These are phyloP conservation scores for Drosophila lini DNA, from an alignment of 1,140 invertebrate species.

Conservation along the genomic window DNA sequence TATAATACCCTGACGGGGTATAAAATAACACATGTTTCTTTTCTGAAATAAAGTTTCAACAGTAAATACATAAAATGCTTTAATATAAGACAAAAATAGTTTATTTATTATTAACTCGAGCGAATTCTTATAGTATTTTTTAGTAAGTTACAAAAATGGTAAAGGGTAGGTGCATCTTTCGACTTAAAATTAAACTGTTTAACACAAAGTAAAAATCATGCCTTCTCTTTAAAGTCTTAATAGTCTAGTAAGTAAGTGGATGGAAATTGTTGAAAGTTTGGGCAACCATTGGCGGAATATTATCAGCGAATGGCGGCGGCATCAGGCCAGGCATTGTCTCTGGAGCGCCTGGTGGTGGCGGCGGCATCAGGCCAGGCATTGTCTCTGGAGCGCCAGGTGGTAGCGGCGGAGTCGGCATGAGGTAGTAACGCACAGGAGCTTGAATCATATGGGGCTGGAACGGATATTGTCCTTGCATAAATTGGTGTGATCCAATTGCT, in stretches of 20 bases:
- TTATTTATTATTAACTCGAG: not conserved
- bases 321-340: not conserved
- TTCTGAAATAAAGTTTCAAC: too few species aligned
- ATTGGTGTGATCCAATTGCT: not conserved
- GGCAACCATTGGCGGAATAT: not conserved
- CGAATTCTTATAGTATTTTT: not conserved
- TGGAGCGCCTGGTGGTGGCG: not conserved
- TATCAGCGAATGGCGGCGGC: too few species aligned
- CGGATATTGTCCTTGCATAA: not conserved
- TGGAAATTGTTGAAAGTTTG: not conserved
- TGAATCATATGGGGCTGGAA: slow-evolving; percentile 1
- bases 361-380: not conserved
- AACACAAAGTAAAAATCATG: not conserved
- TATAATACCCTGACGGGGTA: too few species aligned
- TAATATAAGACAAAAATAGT: not conserved
- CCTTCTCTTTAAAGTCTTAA: too few species aligned
- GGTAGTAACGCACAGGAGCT: not conserved
- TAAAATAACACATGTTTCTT: too few species aligned
- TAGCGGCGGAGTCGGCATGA: not conserved
- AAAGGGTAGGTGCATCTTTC: not conserved
- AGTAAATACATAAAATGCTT: too few species aligned
- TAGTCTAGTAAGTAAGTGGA: not conserved
- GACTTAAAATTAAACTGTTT: not conserved
- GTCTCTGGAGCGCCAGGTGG: not conserved
- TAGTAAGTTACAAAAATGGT: not conserved